Conservation (phyloP, 2,797 vertebrate species). For the Chlorospingus semifuscus region DNA sequence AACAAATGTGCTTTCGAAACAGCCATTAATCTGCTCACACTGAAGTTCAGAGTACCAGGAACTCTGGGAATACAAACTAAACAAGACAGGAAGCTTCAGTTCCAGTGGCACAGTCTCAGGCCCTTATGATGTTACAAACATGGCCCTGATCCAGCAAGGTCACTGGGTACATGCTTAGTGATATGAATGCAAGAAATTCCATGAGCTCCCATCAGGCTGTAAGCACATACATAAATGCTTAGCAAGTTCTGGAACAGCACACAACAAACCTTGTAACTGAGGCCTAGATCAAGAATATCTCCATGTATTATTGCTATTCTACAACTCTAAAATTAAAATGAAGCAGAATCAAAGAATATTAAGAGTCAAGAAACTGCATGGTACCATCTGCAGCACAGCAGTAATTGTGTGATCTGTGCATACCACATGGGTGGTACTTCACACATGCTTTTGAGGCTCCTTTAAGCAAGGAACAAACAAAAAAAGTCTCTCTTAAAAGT, state of each 20-base stretch:
- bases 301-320: neutral
- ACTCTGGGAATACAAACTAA: neutral
- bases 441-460: neutral
- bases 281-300: neutral
- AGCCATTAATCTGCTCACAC: neutral
- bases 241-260: neutral
- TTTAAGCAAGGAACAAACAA: neutral
- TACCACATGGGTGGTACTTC: neutral
- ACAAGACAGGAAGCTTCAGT: neutral
- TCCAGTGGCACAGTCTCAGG: neutral
- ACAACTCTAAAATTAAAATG: neutral
- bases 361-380: neutral
- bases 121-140: neutral
- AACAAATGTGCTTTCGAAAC: neutral
- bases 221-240: neutral
- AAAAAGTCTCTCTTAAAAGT: neutral
- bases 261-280: neutral
- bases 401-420: neutral
- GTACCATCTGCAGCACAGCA: neutral
- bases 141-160: neutral
- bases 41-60: neutral
- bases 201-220: neutral
- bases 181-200: neutral
- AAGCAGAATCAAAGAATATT: neutral
- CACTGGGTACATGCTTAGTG: neutral